phyloP scores from a whole-genome alignment of 2,797 vertebrate genomes.

The Gymnoscopelus microlampas region DNA sequence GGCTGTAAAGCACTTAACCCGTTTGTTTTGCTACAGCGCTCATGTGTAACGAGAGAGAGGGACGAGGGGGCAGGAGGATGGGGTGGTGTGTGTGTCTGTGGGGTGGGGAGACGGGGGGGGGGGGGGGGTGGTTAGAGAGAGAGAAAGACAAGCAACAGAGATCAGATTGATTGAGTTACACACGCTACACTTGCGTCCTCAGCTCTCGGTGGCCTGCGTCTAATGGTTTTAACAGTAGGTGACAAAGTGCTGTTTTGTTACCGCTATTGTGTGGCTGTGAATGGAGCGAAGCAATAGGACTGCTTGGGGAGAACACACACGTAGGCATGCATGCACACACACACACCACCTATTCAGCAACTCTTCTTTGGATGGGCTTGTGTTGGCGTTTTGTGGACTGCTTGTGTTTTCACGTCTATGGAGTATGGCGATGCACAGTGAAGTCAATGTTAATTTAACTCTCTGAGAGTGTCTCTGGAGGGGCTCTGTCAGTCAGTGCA shows the following conservation, averaged over 20 bases:
- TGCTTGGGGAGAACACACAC: slow-evolving; percentile 20
- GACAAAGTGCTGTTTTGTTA: slow-evolving; percentile 78
- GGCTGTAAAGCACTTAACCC: slow-evolving; percentile 67
- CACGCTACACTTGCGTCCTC: slow-evolving; percentile 73
- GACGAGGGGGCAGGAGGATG: not conserved
- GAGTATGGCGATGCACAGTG: not conserved
- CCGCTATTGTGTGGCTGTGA: slow-evolving; percentile 63
- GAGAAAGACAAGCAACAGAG: slow-evolving; percentile 64
- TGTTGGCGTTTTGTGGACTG: not conserved
- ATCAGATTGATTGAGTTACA: slow-evolving; percentile 81
- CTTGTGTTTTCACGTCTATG: not conserved
- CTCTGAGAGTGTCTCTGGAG: too few relatives aligned
- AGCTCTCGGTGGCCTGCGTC: slow-evolving; percentile 51
- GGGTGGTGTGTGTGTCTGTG: not conserved
- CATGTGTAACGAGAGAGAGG: slow-evolving; percentile 57
- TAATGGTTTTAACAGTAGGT: slow-evolving; percentile 73
- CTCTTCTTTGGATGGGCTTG: slow-evolving; percentile 4
- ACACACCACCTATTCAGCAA: slow-evolving; percentile 22
- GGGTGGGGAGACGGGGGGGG: not conserved
- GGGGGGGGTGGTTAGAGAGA: slow-evolving; percentile 43
- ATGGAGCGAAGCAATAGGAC: slow-evolving; percentile 49
- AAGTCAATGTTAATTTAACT: too few relatives aligned
- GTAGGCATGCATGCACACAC: not conserved
- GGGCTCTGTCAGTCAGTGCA: not conserved
- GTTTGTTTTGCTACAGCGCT: slow-evolving; percentile 69